Percentiles rank a stretch among this genome's conserved stretches.
Evolutionary conservation across 2,888 invertebrate genomes (phyloP).

Genomic region (Mythimna impura): DNA sequence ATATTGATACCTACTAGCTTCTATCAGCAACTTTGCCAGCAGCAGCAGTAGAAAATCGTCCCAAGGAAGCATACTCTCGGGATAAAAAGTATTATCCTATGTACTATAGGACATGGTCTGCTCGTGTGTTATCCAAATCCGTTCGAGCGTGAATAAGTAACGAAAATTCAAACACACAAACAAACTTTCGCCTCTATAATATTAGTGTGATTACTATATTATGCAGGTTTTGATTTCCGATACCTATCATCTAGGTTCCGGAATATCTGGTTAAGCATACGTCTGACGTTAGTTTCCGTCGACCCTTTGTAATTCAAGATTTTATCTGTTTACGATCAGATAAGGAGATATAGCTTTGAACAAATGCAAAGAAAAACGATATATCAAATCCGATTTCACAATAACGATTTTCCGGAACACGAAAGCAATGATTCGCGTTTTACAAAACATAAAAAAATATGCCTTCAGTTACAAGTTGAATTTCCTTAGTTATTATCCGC

Average conservation of each 20-base stretch:
- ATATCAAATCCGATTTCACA: constrained; percentile 42
- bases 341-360: constrained; percentile 22
- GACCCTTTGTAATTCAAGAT: not conserved
- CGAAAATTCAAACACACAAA: no score
- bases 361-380: constrained; percentile 37
- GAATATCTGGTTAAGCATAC: not conserved
- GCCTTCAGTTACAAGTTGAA: constrained; percentile 57
- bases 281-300: not conserved
- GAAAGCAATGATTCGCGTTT: constrained; percentile 53
- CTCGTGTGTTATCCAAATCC: no score
- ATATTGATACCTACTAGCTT: not conserved
- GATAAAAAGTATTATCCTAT: no score
- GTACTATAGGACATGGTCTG: no score
- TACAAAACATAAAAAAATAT: constrained; percentile 50
- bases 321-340: constrained; percentile 5
- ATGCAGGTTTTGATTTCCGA: not conserved
- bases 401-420: constrained; percentile 42
- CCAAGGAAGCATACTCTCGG: no score
- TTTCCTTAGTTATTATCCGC: constrained; percentile 64
- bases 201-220: no score
- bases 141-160: no score
- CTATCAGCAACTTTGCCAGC: no score
- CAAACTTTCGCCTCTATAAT: no score
- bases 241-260: no score
- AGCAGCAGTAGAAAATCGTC: no score